A percentile compares a stretch with the other conserved stretches of the same genome.
phyloP scores from a whole-genome alignment of 92 coral and sea anemone genomes.

The Hydrozoanthus gracilis region DNA sequence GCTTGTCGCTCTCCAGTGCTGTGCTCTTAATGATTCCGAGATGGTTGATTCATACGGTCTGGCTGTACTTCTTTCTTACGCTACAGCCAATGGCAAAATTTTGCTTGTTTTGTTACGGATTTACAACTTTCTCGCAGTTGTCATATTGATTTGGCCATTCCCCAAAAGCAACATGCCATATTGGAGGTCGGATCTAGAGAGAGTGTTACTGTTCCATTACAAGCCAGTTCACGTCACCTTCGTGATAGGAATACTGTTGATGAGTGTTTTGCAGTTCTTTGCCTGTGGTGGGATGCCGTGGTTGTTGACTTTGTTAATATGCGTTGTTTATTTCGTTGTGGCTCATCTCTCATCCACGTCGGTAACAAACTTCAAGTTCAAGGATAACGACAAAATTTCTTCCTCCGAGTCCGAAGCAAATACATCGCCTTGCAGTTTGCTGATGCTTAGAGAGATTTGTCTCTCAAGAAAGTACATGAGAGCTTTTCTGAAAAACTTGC shows the following conservation, averaged over 20 bases:
- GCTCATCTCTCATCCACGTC: slow-evolving; percentile 3
- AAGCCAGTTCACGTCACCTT: not conserved
- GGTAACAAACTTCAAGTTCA: not conserved
- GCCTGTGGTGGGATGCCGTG: not conserved
- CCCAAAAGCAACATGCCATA: not conserved
- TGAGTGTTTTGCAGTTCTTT: not conserved
- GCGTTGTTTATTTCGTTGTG: not conserved
- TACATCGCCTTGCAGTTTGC: not conserved
- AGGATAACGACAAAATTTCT: too few species aligned
- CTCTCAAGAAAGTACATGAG: slow-evolving; percentile 44
- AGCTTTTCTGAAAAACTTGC: slow-evolving; percentile 11
- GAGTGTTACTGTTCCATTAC: not conserved
- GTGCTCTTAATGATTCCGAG: slow-evolving; percentile 13
- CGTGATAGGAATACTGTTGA: not conserved
- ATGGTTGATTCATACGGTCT: slow-evolving; percentile 4
- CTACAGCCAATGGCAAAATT: slow-evolving; percentile 3
- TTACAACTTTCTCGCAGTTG: slow-evolving; percentile 18
- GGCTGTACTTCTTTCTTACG: slow-evolving; percentile 27
- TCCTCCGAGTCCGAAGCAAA: not conserved
- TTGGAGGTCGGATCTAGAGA: not conserved
- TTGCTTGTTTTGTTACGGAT: slow-evolving; percentile 23
- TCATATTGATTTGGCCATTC: slow-evolving; percentile 11
- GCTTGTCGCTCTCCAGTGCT: slow-evolving; percentile 15
- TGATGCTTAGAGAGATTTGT: slow-evolving; percentile 23
- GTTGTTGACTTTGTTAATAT: not conserved